Evolutionary conservation across 1,140 invertebrate genomes (phyloP).

Genomic region (Monochamus saltuarius): DNA sequence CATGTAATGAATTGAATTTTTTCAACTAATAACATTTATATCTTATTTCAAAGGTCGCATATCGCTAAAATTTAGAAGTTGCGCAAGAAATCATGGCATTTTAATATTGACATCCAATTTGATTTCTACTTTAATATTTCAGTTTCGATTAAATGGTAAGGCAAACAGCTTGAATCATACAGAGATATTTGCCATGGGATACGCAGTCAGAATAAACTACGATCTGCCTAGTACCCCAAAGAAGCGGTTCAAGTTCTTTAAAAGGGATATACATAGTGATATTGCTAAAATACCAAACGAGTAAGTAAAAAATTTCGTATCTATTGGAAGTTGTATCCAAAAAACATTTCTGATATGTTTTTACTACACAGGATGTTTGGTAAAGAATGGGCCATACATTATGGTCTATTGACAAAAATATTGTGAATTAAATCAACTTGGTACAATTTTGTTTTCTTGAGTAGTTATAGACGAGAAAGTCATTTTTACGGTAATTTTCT

Average conservation of each 20-base stretch:
- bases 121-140: constrained; percentile 12
- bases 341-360: too few relatives aligned
- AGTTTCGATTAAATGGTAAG: constrained; percentile 43
- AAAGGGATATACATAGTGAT: constrained; percentile 38
- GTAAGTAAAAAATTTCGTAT: constrained; percentile 28
- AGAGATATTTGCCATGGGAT: constrained; percentile 39
- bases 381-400: too few relatives aligned
- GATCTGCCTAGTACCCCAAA: constrained; percentile 36
- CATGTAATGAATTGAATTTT: too few relatives aligned
- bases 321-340: background rate
- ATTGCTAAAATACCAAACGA: constrained; percentile 32
- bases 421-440: background rate
- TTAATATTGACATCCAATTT: background rate
- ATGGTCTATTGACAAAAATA: too few relatives aligned
- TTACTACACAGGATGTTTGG: too few relatives aligned
- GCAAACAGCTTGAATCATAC: constrained; percentile 37
- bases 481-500: too few relatives aligned
- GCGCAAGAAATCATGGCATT: background rate
- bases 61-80: background rate
- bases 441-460: background rate
- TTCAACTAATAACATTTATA: too few relatives aligned
- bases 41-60: too few relatives aligned
- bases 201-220: constrained; percentile 40
- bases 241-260: constrained; percentile 37
- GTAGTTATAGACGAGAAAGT: background rate